Evolutionary conservation across 2,888 invertebrate genomes (phyloP), one percentile per base, ranked within the genome.

Genomic region (Neoascia interrupta): DNA sequence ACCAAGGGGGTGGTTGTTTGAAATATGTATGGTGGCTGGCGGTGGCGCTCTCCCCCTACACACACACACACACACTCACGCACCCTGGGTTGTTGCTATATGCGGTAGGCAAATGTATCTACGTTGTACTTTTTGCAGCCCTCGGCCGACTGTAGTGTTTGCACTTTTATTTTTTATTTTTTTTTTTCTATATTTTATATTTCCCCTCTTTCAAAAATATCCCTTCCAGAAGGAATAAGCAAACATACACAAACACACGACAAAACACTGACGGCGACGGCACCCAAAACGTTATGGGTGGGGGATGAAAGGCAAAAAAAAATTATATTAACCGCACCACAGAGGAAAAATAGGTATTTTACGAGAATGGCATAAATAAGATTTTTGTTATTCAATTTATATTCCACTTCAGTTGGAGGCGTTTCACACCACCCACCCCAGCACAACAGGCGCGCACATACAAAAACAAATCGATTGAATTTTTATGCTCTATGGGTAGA

Each of bases 51-150:
- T 56, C 34, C 28, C 19, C 13, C 61, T 18, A n/a, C 13, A 8
- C 3, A 2, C 28, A 47, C 47, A 61, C 45, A 60, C 45, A 18
- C 43, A 15, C 15, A 1, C 39, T 11, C 2, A 28, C 13, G 19
- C 13, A 3, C 16, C 21, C 15, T 43, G 34, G 51, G 47, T 43
- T 56, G 45, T 45, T 36, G 58, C 23, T 31, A 31, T 23, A 23
- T 36, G 49, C 18, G n/a, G 56, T 64, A 66, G 23, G 34, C 58
- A 41, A 61, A 75, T 74, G 54, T 75, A 60, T 68, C 23, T 66
- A 51, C 41, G 75, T 75, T 69, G 73, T 73, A 56, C 79, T 73
- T 79, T 79, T 79, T 68, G 70, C 75, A 73, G 79, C 54, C 64
- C 31, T 31, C 31, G 8, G 4, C 31, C 10, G 10, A n/a, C 31